Base-by-base conservation (phyloP, 1,140 invertebrate genomes). In the Cydia fagiglandana region DNA sequence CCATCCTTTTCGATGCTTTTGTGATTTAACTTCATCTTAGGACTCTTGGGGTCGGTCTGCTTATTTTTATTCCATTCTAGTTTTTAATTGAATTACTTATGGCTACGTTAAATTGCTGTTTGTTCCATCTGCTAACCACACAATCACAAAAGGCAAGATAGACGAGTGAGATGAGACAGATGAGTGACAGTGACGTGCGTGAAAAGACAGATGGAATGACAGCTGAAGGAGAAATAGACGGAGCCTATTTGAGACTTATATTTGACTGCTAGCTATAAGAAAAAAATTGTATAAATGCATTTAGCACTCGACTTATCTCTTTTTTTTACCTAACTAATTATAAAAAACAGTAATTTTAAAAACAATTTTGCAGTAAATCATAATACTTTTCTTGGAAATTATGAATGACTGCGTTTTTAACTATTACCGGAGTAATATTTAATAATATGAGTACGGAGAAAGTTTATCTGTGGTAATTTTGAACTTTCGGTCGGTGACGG, bases 1-100 rank as follows among this genome's bases (percentile, higher is more conserved):
- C 92, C 91, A 93, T 93, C 93, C 81, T 90, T 93, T 73, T 93
- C 93, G 64, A 93, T 88, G 80, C 85, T 90, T 86, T 88, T 91
- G 78, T 87, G 84, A 73, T 91, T 81, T 17, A 93, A 81, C 83
- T 93, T 93, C 92, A 93, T 93, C 77, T 81, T 88, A 45, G 30
- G 9, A 34, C 7, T 68, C 28, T 68, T 38, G n/a, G 15, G 24
- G 38, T 1, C 30, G n/a, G 17, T 17, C 13, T 56, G 10, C 12
- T 45, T 41, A 41, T 70, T 15, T 15, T 17, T 41, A 70, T 2
- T 38, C 66, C 64, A 66, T 66, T 15, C 13, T 34, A 5, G n/a
- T 15, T n/a, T 17, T 17, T 41, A 17, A 20, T 41, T 70, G n/a
- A 70, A 17, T 70, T 9, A 61, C 20, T 61, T 53, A 56, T 7